These are phyloP conservation scores for Ichneumon xanthorius DNA, from an alignment of 2,888 invertebrate genomes.

Conservation along the genomic window DNA sequence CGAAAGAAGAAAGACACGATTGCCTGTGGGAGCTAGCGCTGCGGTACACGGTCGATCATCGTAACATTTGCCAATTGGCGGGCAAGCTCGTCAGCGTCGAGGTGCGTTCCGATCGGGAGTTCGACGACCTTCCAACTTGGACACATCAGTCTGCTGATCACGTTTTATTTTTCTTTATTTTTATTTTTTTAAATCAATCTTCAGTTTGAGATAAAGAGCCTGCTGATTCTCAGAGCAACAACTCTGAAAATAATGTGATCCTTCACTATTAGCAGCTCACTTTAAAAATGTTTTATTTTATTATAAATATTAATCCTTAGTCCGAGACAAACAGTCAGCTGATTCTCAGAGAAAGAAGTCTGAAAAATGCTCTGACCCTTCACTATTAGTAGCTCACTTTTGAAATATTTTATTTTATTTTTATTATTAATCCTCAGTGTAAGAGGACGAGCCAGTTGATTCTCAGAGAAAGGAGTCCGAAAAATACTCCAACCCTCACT, in stretches of 20 bases:
- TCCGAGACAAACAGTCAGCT: slow-evolving; percentile 78
- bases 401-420: not conserved
- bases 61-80: slow-evolving; percentile 81
- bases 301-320: slow-evolving; percentile 68
- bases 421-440: slow-evolving; percentile 73
- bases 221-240: slow-evolving; percentile 48
- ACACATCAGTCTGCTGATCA: not conserved
- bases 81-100: slow-evolving; percentile 79
- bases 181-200: slow-evolving; percentile 37
- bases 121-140: not conserved
- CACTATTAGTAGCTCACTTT: slow-evolving; percentile 81
- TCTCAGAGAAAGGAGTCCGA: slow-evolving; percentile 84
- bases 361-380: slow-evolving; percentile 86
- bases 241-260: too few relatives aligned
- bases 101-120: slow-evolving; percentile 69
- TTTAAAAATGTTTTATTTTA: too few relatives aligned
- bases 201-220: slow-evolving; percentile 78
- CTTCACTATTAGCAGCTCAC: too few relatives aligned
- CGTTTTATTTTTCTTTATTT: too few relatives aligned
- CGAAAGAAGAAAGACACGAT: slow-evolving; percentile 78
- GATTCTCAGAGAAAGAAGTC: slow-evolving; percentile 83
- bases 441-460: slow-evolving; percentile 79
- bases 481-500: slow-evolving; percentile 86
- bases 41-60: slow-evolving; percentile 84
- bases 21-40: slow-evolving; percentile 84